These are phyloP conservation scores for Oophaga pumilio DNA, from an alignment of 2,113 vertebrate species.

Conservation along the genomic window DNA sequence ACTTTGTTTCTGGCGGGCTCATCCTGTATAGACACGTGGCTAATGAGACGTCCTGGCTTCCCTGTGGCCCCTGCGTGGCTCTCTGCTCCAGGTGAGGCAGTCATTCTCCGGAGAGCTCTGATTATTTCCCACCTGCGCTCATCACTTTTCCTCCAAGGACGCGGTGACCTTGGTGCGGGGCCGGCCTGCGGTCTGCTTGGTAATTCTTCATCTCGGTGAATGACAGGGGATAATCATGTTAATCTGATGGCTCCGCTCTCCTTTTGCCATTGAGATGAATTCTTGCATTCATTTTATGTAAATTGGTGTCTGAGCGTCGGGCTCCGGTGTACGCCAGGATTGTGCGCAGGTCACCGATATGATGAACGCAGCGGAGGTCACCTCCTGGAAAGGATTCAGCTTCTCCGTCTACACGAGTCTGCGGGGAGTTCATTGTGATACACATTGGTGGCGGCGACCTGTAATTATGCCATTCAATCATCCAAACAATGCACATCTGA, in stretches of 20 bases:
- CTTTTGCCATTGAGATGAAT: neutral
- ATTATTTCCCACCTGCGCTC: neutral
- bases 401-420: neutral
- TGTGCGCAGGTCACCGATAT: neutral
- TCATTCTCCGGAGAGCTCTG: neutral
- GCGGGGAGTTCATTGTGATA: neutral
- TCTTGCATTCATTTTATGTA: conserved; percentile 6
- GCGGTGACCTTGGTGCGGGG: neutral
- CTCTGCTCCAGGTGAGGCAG: neutral
- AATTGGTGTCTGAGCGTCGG: neutral
- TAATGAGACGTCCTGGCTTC: neutral
- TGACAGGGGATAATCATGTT: conserved; percentile 1
- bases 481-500: neutral
- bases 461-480: neutral
- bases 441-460: neutral
- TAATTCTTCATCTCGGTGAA: conserved; percentile 6
- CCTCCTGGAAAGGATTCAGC: neutral
- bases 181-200: neutral
- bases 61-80: neutral
- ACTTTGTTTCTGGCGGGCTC: too few relatives aligned
- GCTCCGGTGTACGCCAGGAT: neutral
- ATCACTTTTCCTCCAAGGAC: neutral
- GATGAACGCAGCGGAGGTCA: conserved; percentile 5
- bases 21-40: too few relatives aligned
- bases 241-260: neutral